Evolutionary conservation across 2,888 invertebrate species (phyloP), one percentile per base, ranked within the genome.

Genomic region (Heliconius sara): DNA sequence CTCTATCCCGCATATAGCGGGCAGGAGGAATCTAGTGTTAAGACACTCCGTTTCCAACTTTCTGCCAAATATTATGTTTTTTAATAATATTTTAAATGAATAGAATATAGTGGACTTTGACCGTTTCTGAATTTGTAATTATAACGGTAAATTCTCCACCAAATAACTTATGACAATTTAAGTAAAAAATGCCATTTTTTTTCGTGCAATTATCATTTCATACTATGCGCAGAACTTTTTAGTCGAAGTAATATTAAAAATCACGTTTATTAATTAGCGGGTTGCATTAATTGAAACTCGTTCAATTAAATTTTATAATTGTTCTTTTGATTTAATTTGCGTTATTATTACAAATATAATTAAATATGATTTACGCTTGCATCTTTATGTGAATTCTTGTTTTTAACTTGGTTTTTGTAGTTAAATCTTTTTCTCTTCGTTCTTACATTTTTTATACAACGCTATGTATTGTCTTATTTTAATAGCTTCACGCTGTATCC

Each of bases 141-240:
- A 39, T 25, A 73, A 73, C 34, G n/a, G 73, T 73, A 16, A 60
- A 60, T 73, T 39, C 12, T 73, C 25, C 16, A 34, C n/a, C n/a
- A 39, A 30, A 73, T 16, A 5, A 57, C 60, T 25, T 39, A 25
- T 60, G 60, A 60, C 60, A 60, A 60, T 73, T 60, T 39, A 60
- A 60, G 25, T 25, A 60, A 73, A 71, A 34, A 60, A 77, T 63
- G 16, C 22, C 30, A 34, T 57, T 73, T 73, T 30, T 30, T 73
- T 60, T 57, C n/a, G 2, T 66, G 80, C 57, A 82, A 79, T 78
- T 79, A 77, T 66, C 67, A 67, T 57, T 43, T 25, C n/a, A 60
- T 75, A 73, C 66, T 76, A 73, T 47, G 63, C n/a, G 34, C 57
- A 70, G 68, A 22, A 70, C 67, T 57, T 79, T 77, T 75, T 76